Conservation (phyloP, 2,797 vertebrate species). For the Novumbra hubbsi region DNA sequence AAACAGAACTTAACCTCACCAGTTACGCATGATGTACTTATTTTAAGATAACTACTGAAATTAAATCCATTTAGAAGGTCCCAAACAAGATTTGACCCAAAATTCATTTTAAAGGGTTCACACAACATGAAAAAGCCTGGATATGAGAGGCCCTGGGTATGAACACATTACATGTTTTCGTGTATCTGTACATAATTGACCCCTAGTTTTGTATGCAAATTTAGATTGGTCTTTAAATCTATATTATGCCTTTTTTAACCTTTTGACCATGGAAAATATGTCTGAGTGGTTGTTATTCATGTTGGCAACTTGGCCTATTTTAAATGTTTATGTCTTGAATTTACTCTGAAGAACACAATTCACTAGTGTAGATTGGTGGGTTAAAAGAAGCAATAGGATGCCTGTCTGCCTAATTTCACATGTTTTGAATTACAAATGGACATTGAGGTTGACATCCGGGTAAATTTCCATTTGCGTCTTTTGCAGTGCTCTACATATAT, state of each 20-base stretch:
- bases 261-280: conserved; percentile 24
- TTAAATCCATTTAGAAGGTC: neutral
- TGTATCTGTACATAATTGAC: conserved; percentile 35
- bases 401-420: conserved; percentile 62
- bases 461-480: conserved; percentile 56
- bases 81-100: neutral
- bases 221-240: conserved; percentile 48
- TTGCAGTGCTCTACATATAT: conserved; percentile 38
- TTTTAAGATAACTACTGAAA: no score
- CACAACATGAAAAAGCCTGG: neutral
- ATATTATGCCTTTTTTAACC: conserved; percentile 36
- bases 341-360: conserved; percentile 44
- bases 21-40: no score
- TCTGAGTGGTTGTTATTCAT: conserved; percentile 24
- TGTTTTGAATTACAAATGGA: conserved; percentile 69
- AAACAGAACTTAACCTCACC: no score
- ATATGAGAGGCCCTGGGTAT: neutral
- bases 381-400: conserved; percentile 50
- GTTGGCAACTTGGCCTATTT: conserved; percentile 8
- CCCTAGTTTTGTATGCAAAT: conserved; percentile 51
- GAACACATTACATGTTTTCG: conserved; percentile 18
- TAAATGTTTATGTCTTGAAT: conserved; percentile 31
- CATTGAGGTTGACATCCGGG: conserved; percentile 68
- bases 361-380: conserved; percentile 37
- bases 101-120: neutral